Evolutionary conservation across 2,113 vertebrate species (phyloP).

Genomic region (Alaudala cheleensis): DNA sequence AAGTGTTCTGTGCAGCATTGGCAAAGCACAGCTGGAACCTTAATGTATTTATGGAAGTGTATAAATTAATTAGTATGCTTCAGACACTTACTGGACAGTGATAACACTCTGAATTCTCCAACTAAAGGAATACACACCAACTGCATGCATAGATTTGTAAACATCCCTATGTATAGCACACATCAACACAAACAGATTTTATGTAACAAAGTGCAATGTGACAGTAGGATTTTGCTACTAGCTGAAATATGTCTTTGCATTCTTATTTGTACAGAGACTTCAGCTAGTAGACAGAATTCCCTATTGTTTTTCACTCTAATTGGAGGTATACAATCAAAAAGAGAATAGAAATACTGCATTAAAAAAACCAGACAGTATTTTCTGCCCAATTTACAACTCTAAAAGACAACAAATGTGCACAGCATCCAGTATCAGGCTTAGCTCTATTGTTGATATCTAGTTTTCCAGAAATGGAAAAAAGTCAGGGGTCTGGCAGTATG

Average conservation of each 20-base stretch:
- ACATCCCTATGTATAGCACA: background rate
- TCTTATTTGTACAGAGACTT: background rate
- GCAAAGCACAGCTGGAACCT: background rate
- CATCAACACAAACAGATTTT: background rate
- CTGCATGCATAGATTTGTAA: background rate
- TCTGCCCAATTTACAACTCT: background rate
- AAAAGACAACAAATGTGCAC: background rate
- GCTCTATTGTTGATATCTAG: background rate
- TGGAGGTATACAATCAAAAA: background rate
- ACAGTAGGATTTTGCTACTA: background rate
- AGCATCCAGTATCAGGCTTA: background rate
- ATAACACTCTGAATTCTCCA: background rate
- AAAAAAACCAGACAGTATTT: background rate
- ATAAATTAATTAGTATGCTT: background rate
- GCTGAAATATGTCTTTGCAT: background rate
- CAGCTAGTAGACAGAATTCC: background rate
- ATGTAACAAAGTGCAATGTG: background rate
- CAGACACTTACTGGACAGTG: background rate
- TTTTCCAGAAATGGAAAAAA: background rate
- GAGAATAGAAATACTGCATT: background rate
- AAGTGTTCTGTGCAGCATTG: background rate
- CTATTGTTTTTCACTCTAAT: background rate
- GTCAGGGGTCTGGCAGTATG: background rate
- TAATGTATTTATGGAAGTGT: background rate
- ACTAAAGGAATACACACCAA: background rate